A percentile compares a stretch with the other conserved stretches of the same genome.
phyloP scores from a whole-genome alignment of 1,140 invertebrate species.

The Drosophila saltans region DNA sequence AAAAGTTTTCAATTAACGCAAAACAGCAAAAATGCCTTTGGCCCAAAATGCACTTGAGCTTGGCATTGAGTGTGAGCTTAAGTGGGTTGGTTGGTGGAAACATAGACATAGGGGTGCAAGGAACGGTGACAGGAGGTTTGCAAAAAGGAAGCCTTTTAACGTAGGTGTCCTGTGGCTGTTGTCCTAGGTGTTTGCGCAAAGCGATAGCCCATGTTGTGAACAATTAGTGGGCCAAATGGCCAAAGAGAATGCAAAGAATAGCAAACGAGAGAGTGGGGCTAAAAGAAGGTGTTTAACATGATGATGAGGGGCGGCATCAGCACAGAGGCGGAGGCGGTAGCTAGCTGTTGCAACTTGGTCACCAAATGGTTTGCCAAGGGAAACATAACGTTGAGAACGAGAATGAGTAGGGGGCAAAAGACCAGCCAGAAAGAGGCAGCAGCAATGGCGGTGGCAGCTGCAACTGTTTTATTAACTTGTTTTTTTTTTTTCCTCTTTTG shows the following conservation, averaged over 20 bases:
- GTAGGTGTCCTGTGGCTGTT: constrained; percentile 48
- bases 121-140: background rate
- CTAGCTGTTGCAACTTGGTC: constrained; percentile 12
- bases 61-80: background rate
- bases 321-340: background rate
- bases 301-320: background rate
- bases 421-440: background rate
- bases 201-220: constrained; percentile 60
- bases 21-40: constrained; percentile 60
- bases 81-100: background rate
- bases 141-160: constrained; percentile 61
- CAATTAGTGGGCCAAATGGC: constrained; percentile 67
- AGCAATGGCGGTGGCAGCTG: constrained; percentile 26
- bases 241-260: constrained; percentile 12
- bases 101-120: background rate
- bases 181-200: constrained; percentile 58
- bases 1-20: constrained; percentile 79
- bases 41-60: constrained; percentile 55
- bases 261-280: background rate
- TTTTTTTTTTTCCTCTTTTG: constrained; percentile 35
- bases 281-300: constrained; percentile 6
- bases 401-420: background rate
- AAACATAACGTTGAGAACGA: constrained; percentile 7
- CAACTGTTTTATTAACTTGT: constrained; percentile 70
- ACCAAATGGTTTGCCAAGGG: constrained; percentile 8